Evolutionary conservation across 2,113 vertebrate species (phyloP), one percentile per base, ranked within the genome.

Genomic region (Narcine bancroftii): DNA sequence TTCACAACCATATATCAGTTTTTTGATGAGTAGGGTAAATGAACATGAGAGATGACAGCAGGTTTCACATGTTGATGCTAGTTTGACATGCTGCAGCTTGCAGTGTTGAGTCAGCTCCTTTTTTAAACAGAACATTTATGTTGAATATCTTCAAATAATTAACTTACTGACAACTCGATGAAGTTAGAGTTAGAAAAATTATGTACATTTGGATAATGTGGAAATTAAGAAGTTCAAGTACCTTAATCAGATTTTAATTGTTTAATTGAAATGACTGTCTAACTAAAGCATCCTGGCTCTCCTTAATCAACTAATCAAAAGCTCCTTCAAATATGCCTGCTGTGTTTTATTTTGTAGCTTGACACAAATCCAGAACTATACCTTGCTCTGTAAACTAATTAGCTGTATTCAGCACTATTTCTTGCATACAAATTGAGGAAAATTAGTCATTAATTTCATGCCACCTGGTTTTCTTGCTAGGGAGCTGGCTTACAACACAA

Each of bases 361-460:
- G 60, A 66, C 56, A 91, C 87, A 69, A 65, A 42, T 91, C 63
- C 87, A 87, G 53, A 13, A 69, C 87, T 69, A 42, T 91, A 69
- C 65, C 87, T 66, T 65, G 87, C 65, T 91, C 87, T 91, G 87
- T 91, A 65, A 91, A 91, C 87, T 91, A 65, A 91, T 91, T 91
- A 65, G 60, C 87, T 91, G 87, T 39, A 91, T 65, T 91, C 87
- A 91, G 63, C 63, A 69, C 63, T 63, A 45, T 69, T 66, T 66
- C 87, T 45, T 45, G 87, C 63, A 91, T 69, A 63, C 87, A 91
- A 91, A 91, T 91, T 91, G 56, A 69, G 81, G 53, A 60, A 91
- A 69, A 91, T 91, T 66, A 66, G 60, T 91, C 87, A 91, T 91
- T 91, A 91, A 66, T 91, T 91, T 91, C 87, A 91, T 69, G 87